Conservation (phyloP, 2,797 vertebrate species). For the Mionectes olivaceus region DNA sequence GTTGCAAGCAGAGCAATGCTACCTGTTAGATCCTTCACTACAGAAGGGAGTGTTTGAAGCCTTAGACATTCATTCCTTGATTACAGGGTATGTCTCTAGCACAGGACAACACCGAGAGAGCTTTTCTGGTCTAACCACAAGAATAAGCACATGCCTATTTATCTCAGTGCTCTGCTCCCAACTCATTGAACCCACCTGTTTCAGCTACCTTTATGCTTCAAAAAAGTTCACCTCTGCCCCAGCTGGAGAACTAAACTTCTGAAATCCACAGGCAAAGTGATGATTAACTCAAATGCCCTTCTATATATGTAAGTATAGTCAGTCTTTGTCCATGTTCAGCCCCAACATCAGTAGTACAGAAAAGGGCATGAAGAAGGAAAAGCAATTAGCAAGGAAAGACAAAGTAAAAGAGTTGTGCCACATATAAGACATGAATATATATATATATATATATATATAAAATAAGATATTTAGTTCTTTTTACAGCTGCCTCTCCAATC, state of each 20-base stretch:
- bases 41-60: background rate
- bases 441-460: background rate
- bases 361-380: background rate
- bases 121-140: background rate
- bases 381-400: background rate
- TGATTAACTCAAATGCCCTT: background rate
- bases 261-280: background rate
- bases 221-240: background rate
- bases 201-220: background rate
- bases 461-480: background rate
- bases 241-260: background rate
- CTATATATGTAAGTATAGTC: background rate
- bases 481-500: background rate
- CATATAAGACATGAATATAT: background rate
- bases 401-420: background rate
- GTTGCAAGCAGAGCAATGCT: background rate
- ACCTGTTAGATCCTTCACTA: background rate
- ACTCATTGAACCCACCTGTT: background rate
- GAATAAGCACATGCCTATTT: background rate
- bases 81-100: background rate
- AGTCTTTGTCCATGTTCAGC: background rate
- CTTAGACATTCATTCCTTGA: background rate
- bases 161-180: background rate
- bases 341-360: background rate
- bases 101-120: background rate